These are phyloP conservation scores for Campylomormyrus tamandua DNA, from an alignment of 2,113 vertebrate genomes.

Conservation along the genomic window DNA sequence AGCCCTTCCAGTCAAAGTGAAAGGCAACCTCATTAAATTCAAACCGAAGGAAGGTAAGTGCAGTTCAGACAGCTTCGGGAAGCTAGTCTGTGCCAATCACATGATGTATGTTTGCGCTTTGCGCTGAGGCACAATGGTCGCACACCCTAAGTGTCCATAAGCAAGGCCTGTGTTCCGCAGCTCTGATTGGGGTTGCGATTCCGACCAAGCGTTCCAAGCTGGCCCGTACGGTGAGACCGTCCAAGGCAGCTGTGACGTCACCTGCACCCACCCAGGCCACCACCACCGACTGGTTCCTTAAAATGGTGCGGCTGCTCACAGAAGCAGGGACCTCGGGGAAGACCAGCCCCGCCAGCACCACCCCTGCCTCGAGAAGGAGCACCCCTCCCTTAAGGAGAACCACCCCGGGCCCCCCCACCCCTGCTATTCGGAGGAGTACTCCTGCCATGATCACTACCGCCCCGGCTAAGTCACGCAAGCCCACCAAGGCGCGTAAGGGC, in stretches of 20 bases:
- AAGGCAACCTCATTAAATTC: conserved; percentile 67
- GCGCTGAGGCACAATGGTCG: not conserved
- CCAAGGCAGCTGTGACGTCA: conserved; percentile 25
- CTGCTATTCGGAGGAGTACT: not conserved
- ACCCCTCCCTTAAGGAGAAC: not conserved
- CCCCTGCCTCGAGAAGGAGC: not conserved
- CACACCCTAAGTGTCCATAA: not conserved
- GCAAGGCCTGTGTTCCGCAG: conserved; percentile 41
- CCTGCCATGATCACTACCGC: not conserved
- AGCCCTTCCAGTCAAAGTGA: conserved; percentile 70
- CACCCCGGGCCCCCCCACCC: not conserved
- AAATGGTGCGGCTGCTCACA: conserved; percentile 40
- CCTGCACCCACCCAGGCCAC: rapidly evolving
- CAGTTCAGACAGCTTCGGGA: not conserved
- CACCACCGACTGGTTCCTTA: conserved; percentile 48
- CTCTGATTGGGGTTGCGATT: conserved; percentile 53
- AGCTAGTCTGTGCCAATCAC: not conserved
- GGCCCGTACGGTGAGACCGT: conserved; percentile 24
- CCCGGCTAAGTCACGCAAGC: conserved; percentile 24
- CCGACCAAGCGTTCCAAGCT: conserved; percentile 35
- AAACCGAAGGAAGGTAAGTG: conserved; percentile 83
- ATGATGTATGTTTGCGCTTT: not conserved
- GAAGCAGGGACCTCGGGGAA: not conserved
- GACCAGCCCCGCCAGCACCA: conserved; percentile 8
- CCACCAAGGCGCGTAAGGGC: conserved; percentile 33